These are phyloP conservation scores for Hippasteria phrygiana DNA, from an alignment of 53 echinoderm and acorn worm species.

Conservation along the genomic window DNA sequence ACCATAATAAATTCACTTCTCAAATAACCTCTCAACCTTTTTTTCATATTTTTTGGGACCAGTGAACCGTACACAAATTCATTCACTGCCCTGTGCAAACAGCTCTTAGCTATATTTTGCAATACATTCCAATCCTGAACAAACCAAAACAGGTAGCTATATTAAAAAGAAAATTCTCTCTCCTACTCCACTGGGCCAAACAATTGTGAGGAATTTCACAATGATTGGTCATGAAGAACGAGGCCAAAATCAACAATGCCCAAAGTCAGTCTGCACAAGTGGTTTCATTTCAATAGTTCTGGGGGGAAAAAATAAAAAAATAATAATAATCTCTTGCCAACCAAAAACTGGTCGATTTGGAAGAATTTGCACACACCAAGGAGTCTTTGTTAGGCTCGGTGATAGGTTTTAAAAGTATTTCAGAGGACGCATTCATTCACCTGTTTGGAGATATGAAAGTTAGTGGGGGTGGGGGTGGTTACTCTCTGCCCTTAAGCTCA, in stretches of 20 bases:
- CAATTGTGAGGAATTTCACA: constrained; percentile 1
- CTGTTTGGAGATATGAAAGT: too few species aligned
- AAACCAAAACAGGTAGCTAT: background rate
- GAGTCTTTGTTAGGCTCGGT: too few species aligned
- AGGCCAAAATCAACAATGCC: constrained; percentile 1
- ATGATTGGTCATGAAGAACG: background rate
- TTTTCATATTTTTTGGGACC: background rate
- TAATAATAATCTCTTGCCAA: too few species aligned
- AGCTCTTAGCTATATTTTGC: background rate
- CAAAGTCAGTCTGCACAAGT: background rate
- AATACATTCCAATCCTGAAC: background rate
- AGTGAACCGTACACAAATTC: background rate
- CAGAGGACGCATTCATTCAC: too few species aligned
- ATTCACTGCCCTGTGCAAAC: background rate
- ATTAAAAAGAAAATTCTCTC: background rate
- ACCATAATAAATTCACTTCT: too few species aligned
- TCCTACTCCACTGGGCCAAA: background rate
- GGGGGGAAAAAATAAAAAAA: too few species aligned
- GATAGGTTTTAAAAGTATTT: too few species aligned
- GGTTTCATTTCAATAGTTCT: background rate
- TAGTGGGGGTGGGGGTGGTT: too few species aligned
- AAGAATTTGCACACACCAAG: too few species aligned
- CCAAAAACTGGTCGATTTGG: too few species aligned
- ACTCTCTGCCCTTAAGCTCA: too few species aligned
- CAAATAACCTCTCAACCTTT: background rate